phyloP scores from a whole-genome alignment of 2,113 vertebrate genomes.

The Gorsachius goisagi region DNA sequence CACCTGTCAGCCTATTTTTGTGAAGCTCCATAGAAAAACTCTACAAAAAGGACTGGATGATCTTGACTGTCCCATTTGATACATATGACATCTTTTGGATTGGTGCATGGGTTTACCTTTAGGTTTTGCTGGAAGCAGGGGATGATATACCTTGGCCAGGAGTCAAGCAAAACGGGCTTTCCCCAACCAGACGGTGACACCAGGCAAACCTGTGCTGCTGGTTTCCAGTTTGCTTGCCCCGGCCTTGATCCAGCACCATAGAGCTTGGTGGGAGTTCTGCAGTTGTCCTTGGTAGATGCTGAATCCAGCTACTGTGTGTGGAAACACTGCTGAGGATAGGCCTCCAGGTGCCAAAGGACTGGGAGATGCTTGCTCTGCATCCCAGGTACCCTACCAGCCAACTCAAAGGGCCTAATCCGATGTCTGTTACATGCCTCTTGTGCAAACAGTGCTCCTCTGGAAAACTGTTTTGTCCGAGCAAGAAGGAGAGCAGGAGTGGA shows the following conservation, averaged over 20 bases:
- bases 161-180: background rate
- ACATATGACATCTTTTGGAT: background rate
- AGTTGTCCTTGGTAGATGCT: background rate
- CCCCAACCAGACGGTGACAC: background rate
- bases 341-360: background rate
- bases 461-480: background rate
- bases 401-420: background rate
- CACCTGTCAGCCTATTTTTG: slow-evolving; percentile 54
- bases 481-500: background rate
- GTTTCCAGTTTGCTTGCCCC: background rate
- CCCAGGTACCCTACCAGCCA: background rate
- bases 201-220: background rate
- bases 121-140: background rate
- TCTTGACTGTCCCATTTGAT: background rate
- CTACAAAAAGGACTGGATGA: background rate
- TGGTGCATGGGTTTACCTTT: background rate
- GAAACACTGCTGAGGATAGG: background rate
- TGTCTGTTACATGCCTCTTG: background rate
- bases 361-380: background rate
- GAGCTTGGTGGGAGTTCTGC: background rate
- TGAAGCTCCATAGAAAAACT: background rate
- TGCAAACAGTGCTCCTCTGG: background rate
- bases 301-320: background rate
- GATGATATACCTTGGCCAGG: background rate
- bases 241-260: background rate